Conservation (phyloP, 2,888 invertebrate genomes). For the Metopia argyrocephala region DNA sequence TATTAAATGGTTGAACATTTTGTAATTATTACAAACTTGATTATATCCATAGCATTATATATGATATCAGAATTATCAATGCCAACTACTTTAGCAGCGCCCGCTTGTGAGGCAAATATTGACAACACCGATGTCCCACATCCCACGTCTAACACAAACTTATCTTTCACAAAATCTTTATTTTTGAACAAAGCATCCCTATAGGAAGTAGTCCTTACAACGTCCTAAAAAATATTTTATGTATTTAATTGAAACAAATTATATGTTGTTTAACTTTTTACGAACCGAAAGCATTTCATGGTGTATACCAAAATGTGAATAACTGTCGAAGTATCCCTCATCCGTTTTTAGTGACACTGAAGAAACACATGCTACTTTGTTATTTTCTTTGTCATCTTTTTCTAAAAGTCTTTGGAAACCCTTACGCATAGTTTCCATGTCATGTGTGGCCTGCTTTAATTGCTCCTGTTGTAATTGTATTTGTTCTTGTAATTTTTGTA, state of each 20-base stretch:
- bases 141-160: conserved; percentile 94
- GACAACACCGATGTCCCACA: conserved; percentile 98
- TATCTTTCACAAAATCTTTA: conserved; percentile 83
- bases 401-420: conserved; percentile 71
- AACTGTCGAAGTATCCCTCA: conserved; percentile 88
- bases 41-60: conserved; percentile 96
- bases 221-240: conserved; percentile 80
- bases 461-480: conserved; percentile 80
- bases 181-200: conserved; percentile 90
- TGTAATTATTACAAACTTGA: conserved; percentile 81
- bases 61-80: conserved; percentile 98
- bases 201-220: conserved; percentile 91
- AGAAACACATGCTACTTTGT: conserved; percentile 71
- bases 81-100: conserved; percentile 93
- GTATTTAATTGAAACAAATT: conserved; percentile 11
- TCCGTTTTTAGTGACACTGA: conserved; percentile 83
- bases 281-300: conserved; percentile 93
- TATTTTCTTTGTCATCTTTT: conserved; percentile 62
- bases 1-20: not conserved
- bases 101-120: conserved; percentile 98
- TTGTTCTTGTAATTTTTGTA: conserved; percentile 78
- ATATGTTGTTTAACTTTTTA: conserved; percentile 29
- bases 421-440: conserved; percentile 73
- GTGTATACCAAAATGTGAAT: conserved; percentile 95
- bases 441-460: conserved; percentile 80